A percentile compares a stretch with the other conserved stretches of the same genome.
These are phyloP conservation scores for Clarias batrachus DNA, from an alignment of 2,113 vertebrate species.

Conservation along the genomic window DNA sequence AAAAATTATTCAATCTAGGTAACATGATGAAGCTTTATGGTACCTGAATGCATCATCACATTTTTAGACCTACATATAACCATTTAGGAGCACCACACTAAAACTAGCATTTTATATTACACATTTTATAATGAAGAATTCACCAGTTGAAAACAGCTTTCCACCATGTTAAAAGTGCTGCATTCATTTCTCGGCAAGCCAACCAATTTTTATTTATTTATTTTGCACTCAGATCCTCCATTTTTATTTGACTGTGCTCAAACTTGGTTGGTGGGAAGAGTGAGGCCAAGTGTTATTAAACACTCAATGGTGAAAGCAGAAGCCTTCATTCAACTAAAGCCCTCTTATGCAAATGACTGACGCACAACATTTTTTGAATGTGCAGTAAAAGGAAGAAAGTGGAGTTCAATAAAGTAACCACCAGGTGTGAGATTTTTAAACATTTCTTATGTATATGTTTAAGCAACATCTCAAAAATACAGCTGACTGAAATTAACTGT, in stretches of 20 bases:
- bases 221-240: neutral
- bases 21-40: neutral
- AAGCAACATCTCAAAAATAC: neutral
- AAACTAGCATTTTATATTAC: neutral
- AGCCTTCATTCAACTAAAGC: neutral
- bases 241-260: neutral
- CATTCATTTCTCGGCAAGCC: neutral
- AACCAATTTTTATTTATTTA: neutral
- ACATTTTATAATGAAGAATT: neutral
- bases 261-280: neutral
- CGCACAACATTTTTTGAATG: neutral
- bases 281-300: neutral
- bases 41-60: neutral
- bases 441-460: neutral
- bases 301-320: neutral
- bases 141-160: neutral
- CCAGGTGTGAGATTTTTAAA: neutral
- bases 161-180: neutral
- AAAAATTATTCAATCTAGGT: neutral
- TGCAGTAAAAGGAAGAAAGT: neutral
- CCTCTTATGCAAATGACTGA: neutral
- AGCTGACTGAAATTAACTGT: no score
- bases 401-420: neutral
- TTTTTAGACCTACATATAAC: neutral
- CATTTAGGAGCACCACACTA: neutral